Conservation (phyloP, 2,797 vertebrate species). For the Limosa lapponica region DNA sequence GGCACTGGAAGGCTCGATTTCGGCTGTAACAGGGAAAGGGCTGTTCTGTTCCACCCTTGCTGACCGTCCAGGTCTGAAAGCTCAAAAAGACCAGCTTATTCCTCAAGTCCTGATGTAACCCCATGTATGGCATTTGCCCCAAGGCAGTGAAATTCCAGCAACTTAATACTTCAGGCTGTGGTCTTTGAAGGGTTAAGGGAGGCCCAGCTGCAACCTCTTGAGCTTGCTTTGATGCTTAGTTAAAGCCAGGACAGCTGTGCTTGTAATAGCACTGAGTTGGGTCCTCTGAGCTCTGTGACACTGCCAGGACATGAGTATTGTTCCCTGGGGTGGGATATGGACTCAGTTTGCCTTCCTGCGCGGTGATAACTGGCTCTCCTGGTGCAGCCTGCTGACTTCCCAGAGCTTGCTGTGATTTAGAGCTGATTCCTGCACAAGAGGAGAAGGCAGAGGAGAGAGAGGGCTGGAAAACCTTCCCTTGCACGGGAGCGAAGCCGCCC, state of each 20-base stretch:
- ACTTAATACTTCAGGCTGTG: neutral
- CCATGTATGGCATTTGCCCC: constrained; percentile 13
- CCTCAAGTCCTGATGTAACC: constrained; percentile 48
- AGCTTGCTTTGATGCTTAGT: neutral
- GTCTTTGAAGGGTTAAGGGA: constrained; percentile 26
- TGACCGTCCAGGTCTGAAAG: neutral
- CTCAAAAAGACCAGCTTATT: constrained; percentile 40
- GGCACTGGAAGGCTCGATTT: neutral
- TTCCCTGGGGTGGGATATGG: neutral
- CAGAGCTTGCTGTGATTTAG: neutral
- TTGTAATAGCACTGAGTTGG: neutral
- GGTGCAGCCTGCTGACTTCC: neutral
- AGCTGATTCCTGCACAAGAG: neutral
- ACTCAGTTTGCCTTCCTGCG: neutral
- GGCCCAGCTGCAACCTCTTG: neutral
- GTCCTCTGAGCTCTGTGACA: neutral
- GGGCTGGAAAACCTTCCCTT: neutral
- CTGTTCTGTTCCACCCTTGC: constrained; percentile 45
- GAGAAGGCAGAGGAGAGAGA: neutral
- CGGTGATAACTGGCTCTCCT: fast-evolving
- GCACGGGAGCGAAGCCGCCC: fast-evolving
- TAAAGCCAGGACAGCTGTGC: neutral
- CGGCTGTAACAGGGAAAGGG: constrained; percentile 31
- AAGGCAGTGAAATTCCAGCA: constrained; percentile 48
- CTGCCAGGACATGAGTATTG: fast-evolving